Conservation (phyloP, 2,888 invertebrate species). For the Zootermopsis nevadensis region DNA sequence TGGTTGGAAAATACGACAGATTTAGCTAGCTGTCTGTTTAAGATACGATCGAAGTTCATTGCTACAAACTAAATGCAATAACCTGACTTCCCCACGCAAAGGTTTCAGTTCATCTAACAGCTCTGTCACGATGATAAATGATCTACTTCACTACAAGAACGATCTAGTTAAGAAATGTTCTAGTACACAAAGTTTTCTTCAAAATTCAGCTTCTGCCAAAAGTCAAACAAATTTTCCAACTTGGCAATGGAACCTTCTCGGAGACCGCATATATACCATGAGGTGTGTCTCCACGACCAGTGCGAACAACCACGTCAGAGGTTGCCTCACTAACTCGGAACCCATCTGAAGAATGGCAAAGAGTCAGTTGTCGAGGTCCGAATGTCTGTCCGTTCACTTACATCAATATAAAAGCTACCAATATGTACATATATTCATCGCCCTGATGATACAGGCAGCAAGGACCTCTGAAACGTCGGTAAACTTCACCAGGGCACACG, state of each 20-base stretch:
- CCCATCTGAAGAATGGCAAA: background rate
- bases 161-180: background rate
- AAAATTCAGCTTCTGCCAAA: background rate
- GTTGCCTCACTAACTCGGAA: background rate
- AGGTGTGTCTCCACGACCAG: background rate
- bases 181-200: background rate
- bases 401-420: too few species aligned
- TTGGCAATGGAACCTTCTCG: background rate
- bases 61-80: too few species aligned
- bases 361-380: too few species aligned
- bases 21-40: too few species aligned
- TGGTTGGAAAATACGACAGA: too few species aligned
- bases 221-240: constrained; percentile 24
- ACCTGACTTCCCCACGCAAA: background rate
- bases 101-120: background rate
- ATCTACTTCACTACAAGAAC: background rate
- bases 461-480: too few species aligned
- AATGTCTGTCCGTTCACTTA: too few species aligned
- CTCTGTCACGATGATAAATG: background rate
- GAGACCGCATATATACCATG: background rate
- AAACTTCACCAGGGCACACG: too few species aligned
- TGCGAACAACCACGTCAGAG: background rate
- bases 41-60: too few species aligned
- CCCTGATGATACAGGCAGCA: too few species aligned
- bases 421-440: too few species aligned